These are phyloP conservation scores for Ridgeia piscesae DNA, from an alignment of 1,140 invertebrate genomes.

Conservation along the genomic window DNA sequence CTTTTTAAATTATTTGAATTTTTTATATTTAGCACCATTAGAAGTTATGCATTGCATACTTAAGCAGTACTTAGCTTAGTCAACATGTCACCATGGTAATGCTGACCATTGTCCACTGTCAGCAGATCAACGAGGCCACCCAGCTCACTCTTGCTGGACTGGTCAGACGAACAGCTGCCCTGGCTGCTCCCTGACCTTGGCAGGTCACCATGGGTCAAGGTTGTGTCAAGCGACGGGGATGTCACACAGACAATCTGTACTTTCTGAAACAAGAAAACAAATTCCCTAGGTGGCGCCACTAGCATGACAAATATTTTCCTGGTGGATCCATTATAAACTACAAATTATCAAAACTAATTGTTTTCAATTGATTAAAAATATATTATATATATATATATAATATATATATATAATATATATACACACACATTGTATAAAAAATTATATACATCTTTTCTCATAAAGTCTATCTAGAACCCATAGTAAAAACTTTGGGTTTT, in stretches of 20 bases:
- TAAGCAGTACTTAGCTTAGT: neutral
- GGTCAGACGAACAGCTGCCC: slow-evolving; percentile 25
- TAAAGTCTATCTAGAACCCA: too few species aligned
- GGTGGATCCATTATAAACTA: too few species aligned
- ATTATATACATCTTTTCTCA: too few species aligned
- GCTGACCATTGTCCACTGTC: slow-evolving; percentile 31
- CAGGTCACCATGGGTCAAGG: slow-evolving; percentile 12
- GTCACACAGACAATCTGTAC: slow-evolving; percentile 35
- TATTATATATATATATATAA: too few species aligned
- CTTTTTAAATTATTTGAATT: too few species aligned
- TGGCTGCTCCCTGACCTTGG: slow-evolving; percentile 27
- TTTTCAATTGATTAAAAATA: too few species aligned
- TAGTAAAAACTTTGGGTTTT: too few species aligned
- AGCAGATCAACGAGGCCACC: slow-evolving; percentile 35
- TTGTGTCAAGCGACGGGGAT: neutral
- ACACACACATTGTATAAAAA: too few species aligned
- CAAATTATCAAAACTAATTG: too few species aligned
- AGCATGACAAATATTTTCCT: neutral
- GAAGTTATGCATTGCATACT: too few species aligned
- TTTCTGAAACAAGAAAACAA: slow-evolving; percentile 31
- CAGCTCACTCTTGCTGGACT: slow-evolving; percentile 25
- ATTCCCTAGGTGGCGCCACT: neutral
- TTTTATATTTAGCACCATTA: too few species aligned
- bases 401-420: too few species aligned
- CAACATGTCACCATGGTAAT: neutral